Evolutionary conservation across 2,113 vertebrate genomes (phyloP), one percentile per base, ranked within the genome.

Genomic region (Ibidorhyncha struthersii): DNA sequence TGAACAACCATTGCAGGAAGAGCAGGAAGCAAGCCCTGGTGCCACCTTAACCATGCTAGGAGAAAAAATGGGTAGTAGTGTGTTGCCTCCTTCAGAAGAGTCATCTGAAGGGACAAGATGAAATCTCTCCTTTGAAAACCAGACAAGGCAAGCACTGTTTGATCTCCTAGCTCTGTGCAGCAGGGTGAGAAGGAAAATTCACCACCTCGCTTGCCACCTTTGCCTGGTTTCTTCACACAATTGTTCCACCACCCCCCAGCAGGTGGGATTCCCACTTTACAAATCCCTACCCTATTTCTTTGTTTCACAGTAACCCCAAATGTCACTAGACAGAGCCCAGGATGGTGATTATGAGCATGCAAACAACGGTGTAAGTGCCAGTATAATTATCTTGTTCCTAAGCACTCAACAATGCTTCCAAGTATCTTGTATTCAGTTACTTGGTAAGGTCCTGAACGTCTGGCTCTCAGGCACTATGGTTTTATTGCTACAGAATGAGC

Each of bases 401-500:
- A 93, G 96, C 89, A 76, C 78, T 79, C 5, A 0, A 41, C 89
- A 91, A 4, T 3, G 16, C 69, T 95, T 82, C 89, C 89, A 93
- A 96, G 70, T 66, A 93, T 93, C 93, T 94, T 91, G 81, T 85
- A 50, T 79, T 91, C 55, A 41, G 94, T 89, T 47, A 43, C 93
- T 97, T 69, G 81, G 61, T 96, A 53, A 96, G 86, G 93, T 85
- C 93, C 86, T 72, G 83, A 84, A 82, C 4, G 77, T 82, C 93
- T 97, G 91, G 95, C 80, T 91, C 94, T 77, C 76, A 92, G 62
- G 66, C 94, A 89, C 56, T 89, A 10, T 21, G 63, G 61, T 91
- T 97, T 98, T 96, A 97, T 90, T 93, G 91, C 82, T 55, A 69
- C 66, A 77, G 82, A 97, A 94, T 32, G 88, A 97, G 92, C 93